Base-by-base conservation (phyloP, 2,113 vertebrate species). In the Amazona guildingii region DNA sequence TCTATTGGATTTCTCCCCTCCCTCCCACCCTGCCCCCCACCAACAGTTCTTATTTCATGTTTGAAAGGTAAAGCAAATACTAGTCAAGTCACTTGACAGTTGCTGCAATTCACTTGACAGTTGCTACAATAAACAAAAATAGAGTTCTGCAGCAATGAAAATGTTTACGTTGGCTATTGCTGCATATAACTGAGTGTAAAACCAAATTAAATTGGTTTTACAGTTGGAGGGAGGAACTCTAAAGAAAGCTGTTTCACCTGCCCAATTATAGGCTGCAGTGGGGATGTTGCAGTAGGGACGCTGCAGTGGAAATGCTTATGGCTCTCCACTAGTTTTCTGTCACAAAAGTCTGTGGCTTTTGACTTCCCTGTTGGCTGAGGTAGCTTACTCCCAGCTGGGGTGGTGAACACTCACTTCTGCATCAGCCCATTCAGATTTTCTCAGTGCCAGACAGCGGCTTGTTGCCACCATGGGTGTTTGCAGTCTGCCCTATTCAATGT, bases 401-500 rank as follows among this genome's bases (percentile, higher is more conserved):
- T 55, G 1, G 2, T 23, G 54, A 82, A 17, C 51, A 61, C 17
- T 23, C 33, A 2, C 11, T 61, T 66, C 23, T 78, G 20, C 23
- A 19, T 66, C 44, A 73, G 39, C 29, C 18, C 43, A 3, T 59
- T 83, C 16, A 12, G 18, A 27, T 73, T 64, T 35, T 21, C 52
- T 33, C 12, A 0, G 5, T 61, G 35, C 39, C 31, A 9, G 18
- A 28, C 6, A 1, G 0, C 0, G 3, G 29, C 17, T 23, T 79
- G 46, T 44, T 79, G 37, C 33, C 37, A 19, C 67, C 15, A 2
- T 3, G 27, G 5, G 5, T 72, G 20, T 54, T 70, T 73, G 62
- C n/a, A 67, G 46, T 29, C 37, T 76, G 31, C 18, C 29, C 13
- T 3, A 0, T 15, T 74, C 61, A 39, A 23, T 18, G 19, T 57